These are phyloP conservation scores for Ammodytes dubius DNA, from an alignment of 2,113 vertebrate species.

Conservation along the genomic window DNA sequence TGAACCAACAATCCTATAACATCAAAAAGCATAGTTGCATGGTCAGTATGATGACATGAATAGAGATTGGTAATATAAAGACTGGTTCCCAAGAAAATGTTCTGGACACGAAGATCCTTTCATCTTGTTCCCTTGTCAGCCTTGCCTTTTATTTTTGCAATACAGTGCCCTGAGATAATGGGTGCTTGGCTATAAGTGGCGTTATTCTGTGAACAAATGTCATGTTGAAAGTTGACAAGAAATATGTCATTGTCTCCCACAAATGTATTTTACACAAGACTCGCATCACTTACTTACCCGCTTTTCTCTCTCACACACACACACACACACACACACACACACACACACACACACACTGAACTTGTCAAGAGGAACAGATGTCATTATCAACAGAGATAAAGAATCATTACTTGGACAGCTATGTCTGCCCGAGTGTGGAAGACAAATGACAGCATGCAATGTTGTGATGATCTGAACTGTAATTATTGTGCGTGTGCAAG, in stretches of 20 bases:
- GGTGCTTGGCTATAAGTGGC: slow-evolving; percentile 7
- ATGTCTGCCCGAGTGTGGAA: slow-evolving; percentile 52
- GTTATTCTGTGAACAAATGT: slow-evolving; percentile 45
- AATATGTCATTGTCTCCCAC: slow-evolving; percentile 4
- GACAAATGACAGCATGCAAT: slow-evolving; percentile 52
- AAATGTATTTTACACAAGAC: slow-evolving; percentile 54
- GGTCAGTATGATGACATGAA: not conserved
- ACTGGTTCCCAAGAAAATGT: not conserved
- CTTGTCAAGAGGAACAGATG: slow-evolving; percentile 66
- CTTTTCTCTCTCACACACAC: not conserved
- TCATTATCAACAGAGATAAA: slow-evolving; percentile 73
- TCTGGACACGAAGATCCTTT: not conserved
- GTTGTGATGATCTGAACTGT: slow-evolving; percentile 49
- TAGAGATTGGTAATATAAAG: not conserved
- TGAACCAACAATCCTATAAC: not conserved
- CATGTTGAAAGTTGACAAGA: slow-evolving; percentile 17
- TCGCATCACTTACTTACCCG: not conserved
- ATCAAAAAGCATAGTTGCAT: not conserved
- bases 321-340: slow-evolving; percentile 18
- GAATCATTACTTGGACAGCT: slow-evolving; percentile 72
- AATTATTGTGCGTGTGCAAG: slow-evolving; percentile 57
- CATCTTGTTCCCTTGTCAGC: not conserved
- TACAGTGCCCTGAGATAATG: not conserved
- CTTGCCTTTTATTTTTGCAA: not conserved
- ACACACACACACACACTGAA: slow-evolving; percentile 4